A percentile compares a stretch with the other conserved stretches of the same genome.
Conservation (phyloP, 2,113 vertebrate species). For the Hystrix brachyura region DNA sequence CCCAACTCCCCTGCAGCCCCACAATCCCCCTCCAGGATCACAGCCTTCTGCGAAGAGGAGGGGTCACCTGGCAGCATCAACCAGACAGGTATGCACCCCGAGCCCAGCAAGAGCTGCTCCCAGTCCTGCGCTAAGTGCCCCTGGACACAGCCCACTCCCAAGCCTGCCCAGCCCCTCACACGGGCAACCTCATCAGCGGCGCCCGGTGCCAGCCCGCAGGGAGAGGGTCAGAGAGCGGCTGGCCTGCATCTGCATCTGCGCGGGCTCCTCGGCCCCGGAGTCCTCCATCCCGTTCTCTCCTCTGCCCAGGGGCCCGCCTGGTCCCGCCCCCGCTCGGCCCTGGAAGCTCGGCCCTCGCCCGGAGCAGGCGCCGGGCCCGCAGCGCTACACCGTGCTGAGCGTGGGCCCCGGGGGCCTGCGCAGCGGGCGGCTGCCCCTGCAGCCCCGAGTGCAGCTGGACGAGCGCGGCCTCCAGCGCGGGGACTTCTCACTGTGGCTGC, state of each 20-base stretch:
- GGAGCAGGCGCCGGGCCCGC: background rate
- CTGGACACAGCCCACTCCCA: background rate
- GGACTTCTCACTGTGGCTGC: slow-evolving; percentile 83
- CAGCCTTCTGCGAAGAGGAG: slow-evolving; percentile 42
- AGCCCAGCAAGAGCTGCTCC: background rate
- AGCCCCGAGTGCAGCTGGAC: slow-evolving; percentile 63
- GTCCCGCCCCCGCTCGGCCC: background rate
- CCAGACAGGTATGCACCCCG: slow-evolving; percentile 80
- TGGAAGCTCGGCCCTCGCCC: background rate
- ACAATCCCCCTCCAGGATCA: background rate
- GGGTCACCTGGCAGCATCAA: slow-evolving; percentile 78
- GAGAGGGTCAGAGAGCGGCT: background rate
- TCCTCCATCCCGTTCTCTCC: background rate
- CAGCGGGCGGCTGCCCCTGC: slow-evolving; percentile 69
- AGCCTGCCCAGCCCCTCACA: background rate
- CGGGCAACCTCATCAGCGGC: background rate
- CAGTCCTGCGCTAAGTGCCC: background rate
- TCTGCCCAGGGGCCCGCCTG: background rate
- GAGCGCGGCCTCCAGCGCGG: slow-evolving; percentile 72
- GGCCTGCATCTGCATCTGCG: background rate
- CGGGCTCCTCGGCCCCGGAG: background rate
- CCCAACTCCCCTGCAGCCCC: slow-evolving; percentile 83
- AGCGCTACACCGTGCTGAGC: slow-evolving; percentile 72
- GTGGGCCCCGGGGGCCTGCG: slow-evolving; percentile 69
- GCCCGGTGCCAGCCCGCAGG: background rate